Evolutionary conservation across 1,140 invertebrate species (phyloP).

Genomic region (Elysia chlorotica): DNA sequence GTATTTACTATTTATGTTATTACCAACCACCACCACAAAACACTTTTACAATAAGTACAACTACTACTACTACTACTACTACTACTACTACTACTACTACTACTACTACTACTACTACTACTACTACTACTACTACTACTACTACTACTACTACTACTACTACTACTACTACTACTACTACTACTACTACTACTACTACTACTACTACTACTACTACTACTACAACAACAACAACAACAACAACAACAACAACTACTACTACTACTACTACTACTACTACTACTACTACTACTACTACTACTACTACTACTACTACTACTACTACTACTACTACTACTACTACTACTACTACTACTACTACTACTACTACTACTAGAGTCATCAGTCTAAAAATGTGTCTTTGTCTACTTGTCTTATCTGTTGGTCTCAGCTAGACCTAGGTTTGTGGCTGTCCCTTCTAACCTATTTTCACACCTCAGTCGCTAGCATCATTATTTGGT

Average conservation of each 20-base stretch:
- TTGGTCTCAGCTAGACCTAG: no score
- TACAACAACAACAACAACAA: neutral
- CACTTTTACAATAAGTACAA: neutral
- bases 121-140: slow-evolving; percentile 10
- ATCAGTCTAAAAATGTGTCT: no score
- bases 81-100: slow-evolving; percentile 12
- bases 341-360: slow-evolving; percentile 9
- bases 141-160: neutral
- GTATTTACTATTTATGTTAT: no score
- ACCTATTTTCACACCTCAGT: no score
- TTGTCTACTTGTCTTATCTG: no score
- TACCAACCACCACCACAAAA: no score
- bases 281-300: slow-evolving; percentile 10
- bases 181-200: neutral
- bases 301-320: slow-evolving; percentile 10
- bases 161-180: neutral
- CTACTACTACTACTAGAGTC: slow-evolving; percentile 3
- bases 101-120: slow-evolving; percentile 10
- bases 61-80: slow-evolving; percentile 1
- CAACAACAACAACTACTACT: neutral
- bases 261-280: neutral
- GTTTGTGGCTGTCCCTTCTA: no score
- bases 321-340: slow-evolving; percentile 1
- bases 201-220: neutral
- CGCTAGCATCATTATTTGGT: no score